phyloP scores from a whole-genome alignment of 2,888 invertebrate genomes.

The Tenthredo livida region DNA sequence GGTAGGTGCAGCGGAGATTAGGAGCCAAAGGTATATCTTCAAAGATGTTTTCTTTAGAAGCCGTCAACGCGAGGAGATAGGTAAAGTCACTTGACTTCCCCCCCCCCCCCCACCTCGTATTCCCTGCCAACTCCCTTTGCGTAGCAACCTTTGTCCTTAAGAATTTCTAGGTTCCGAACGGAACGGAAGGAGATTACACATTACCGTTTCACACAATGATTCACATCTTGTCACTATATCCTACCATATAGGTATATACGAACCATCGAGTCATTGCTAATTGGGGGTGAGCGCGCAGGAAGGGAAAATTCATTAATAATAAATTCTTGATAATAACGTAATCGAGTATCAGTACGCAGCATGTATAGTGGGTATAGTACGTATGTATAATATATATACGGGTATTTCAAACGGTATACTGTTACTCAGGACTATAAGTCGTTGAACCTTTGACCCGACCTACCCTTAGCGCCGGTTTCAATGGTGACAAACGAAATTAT shows the following conservation, averaged over 20 bases:
- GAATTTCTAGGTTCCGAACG: neutral
- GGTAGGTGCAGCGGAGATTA: slow-evolving; percentile 49
- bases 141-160: slow-evolving; percentile 3
- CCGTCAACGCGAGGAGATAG: slow-evolving; percentile 3
- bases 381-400: neutral
- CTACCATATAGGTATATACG: neutral
- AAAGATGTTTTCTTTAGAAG: slow-evolving; percentile 36
- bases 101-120: slow-evolving; percentile 11
- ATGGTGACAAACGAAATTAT: slow-evolving; percentile 23
- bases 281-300: neutral
- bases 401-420: slow-evolving; percentile 2
- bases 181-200: slow-evolving; percentile 15
- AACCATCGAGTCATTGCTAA: neutral
- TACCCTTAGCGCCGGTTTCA: neutral
- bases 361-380: neutral
- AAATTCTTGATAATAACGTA: neutral
- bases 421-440: neutral
- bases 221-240: slow-evolving; percentile 4
- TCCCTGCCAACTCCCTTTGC: slow-evolving; percentile 44
- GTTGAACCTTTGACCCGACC: slow-evolving; percentile 42
- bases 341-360: neutral
- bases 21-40: slow-evolving; percentile 39
- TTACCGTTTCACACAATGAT: neutral
- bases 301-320: neutral
- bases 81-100: slow-evolving; percentile 5